Percentiles rank a stretch among this genome's conserved stretches.
phyloP scores from a whole-genome alignment of 2,113 vertebrate genomes.

The Limnothrissa miodon region DNA sequence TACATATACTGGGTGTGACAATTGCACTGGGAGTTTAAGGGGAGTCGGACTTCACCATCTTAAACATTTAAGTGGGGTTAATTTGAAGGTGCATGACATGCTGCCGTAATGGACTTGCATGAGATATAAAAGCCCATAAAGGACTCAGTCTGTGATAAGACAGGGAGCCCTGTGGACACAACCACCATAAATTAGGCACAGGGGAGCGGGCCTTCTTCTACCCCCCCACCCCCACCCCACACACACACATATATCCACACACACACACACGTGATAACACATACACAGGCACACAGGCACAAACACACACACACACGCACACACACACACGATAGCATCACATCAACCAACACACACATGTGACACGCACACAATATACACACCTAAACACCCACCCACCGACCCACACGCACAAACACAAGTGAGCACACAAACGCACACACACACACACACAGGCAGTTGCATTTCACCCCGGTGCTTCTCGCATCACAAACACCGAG shows the following conservation, averaged over 20 bases:
- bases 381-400: neutral
- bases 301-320: neutral
- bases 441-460: neutral
- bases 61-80: neutral
- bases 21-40: neutral
- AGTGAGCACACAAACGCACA: conserved; percentile 12
- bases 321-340: neutral
- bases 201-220: neutral
- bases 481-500: neutral
- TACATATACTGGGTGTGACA: neutral
- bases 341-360: neutral
- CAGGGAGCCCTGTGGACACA: neutral
- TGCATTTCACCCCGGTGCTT: conserved; percentile 6
- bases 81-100: neutral
- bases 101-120: neutral
- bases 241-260: neutral
- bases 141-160: neutral
- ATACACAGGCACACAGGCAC: neutral
- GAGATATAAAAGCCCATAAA: neutral
- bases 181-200: neutral
- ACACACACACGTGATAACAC: neutral
- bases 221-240: neutral
- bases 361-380: neutral
- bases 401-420: neutral
- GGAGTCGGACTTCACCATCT: neutral